Evolutionary conservation across 2,113 vertebrate species (phyloP), one percentile per base, ranked within the genome.

Genomic region (Isichthys henryi): DNA sequence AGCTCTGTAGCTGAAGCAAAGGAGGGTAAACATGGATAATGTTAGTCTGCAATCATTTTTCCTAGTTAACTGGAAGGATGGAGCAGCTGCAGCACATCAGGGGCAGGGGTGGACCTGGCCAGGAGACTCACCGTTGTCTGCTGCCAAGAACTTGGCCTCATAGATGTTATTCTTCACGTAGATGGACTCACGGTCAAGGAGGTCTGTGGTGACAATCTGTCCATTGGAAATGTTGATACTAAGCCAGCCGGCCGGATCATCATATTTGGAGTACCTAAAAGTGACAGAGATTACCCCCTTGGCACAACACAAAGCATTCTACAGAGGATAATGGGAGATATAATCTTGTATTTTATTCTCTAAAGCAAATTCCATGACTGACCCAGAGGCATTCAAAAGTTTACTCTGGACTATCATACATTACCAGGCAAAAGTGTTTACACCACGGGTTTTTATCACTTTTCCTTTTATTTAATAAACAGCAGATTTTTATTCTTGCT

Each of bases 191-290:
- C 98, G 95, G 95, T 99, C 98, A 89, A 99, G 96, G 91, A 97
- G 88, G 5, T 98, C 97, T 21, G 97, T 97, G 0, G 98, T 98
- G 93, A 96, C 98, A 95, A 99, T 96, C 95, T 98, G 98, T 89
- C 98, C 98, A 0, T 97, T 99, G 92, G 97, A 98, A 94, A 96
- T 92, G 92, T 99, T 99, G 92, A 99, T 97, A 93, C 94, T 97
- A 91, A 99, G 97, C 98, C 98, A 99, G 96, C 97, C 97, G 3
- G 98, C 98, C 2, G 98, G 98, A 94, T 99, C 98, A 1, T 97
- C 98, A 91, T 99, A 94, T 94, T 99, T 98, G 0, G 98, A 98
- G 95, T 99, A 99, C 93, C 98, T 99, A 93, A 35, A 82, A 91
- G 92, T 89, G 90, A 90, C 89, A 92, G 87, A 80, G 91, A 93